phyloP scores from a whole-genome alignment of 1,140 invertebrate species.

The Pseudachorutes palmiensis region DNA sequence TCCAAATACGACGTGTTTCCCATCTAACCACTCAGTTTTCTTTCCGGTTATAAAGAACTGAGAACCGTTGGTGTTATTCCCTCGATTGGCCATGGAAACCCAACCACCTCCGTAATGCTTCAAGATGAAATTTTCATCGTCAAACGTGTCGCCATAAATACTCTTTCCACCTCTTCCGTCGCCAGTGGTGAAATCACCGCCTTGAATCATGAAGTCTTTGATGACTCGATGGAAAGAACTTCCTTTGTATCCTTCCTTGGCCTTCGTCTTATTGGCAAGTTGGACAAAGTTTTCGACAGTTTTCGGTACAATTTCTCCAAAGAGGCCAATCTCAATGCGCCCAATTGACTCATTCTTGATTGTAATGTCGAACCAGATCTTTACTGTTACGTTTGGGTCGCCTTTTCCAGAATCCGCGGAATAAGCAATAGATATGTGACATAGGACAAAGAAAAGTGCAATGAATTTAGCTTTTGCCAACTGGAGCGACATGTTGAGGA shows the following conservation, averaged over 20 bases:
- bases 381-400: neutral
- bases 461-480: too few species aligned
- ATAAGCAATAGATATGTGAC: too few species aligned
- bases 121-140: neutral
- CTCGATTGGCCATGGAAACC: neutral
- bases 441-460: too few species aligned
- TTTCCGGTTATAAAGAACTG: neutral
- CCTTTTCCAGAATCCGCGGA: too few species aligned
- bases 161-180: neutral
- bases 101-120: neutral
- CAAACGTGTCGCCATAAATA: neutral
- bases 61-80: neutral
- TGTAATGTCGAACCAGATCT: neutral
- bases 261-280: neutral
- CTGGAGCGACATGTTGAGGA: too few species aligned
- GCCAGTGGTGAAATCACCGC: neutral
- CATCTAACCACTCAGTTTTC: neutral
- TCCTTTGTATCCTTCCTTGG: neutral
- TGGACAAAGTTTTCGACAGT: neutral
- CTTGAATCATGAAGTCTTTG: neutral
- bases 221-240: neutral
- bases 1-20: neutral
- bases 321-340: slow-evolving; percentile 42
- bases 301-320: neutral
- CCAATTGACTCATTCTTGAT: neutral